These are phyloP conservation scores for Campylomormyrus numenius DNA, from an alignment of 2,113 vertebrate species.

Conservation along the genomic window DNA sequence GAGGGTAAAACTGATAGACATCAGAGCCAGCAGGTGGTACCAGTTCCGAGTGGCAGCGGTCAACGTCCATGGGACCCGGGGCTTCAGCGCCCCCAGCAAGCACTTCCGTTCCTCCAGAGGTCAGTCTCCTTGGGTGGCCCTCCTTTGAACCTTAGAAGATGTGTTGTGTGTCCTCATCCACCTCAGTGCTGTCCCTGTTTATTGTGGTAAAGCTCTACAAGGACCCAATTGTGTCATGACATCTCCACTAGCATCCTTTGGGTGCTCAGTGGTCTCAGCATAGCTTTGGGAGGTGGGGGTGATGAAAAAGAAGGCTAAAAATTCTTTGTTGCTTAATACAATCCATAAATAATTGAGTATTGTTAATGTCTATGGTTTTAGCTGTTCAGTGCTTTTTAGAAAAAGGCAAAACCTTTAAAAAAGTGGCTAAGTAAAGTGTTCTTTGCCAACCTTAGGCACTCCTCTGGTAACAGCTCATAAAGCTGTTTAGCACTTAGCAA, in stretches of 20 bases:
- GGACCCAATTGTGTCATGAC: background rate
- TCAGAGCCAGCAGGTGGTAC: conserved; percentile 87
- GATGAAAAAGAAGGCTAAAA: background rate
- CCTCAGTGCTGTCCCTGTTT: conserved; percentile 21
- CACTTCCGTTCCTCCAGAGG: conserved; percentile 92
- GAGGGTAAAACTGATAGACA: conserved; percentile 68
- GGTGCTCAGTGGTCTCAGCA: background rate
- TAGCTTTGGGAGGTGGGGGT: background rate
- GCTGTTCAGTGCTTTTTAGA: background rate
- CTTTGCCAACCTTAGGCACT: background rate
- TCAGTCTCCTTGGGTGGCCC: conserved; percentile 52
- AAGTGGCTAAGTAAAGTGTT: background rate
- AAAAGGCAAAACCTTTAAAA: background rate
- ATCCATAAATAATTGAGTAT: background rate
- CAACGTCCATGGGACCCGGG: conserved; percentile 86
- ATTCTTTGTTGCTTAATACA: background rate
- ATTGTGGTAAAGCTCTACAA: background rate
- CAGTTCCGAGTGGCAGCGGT: conserved; percentile 93
- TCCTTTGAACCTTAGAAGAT: conserved; percentile 22
- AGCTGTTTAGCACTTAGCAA: background rate
- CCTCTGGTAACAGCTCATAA: background rate
- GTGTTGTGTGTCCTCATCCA: conserved; percentile 27
- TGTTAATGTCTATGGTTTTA: background rate
- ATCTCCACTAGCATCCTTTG: background rate
- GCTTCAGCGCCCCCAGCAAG: conserved; percentile 93